Evolutionary conservation across 1,140 invertebrate genomes (phyloP).

Genomic region (Zaprionus lachaisei): DNA sequence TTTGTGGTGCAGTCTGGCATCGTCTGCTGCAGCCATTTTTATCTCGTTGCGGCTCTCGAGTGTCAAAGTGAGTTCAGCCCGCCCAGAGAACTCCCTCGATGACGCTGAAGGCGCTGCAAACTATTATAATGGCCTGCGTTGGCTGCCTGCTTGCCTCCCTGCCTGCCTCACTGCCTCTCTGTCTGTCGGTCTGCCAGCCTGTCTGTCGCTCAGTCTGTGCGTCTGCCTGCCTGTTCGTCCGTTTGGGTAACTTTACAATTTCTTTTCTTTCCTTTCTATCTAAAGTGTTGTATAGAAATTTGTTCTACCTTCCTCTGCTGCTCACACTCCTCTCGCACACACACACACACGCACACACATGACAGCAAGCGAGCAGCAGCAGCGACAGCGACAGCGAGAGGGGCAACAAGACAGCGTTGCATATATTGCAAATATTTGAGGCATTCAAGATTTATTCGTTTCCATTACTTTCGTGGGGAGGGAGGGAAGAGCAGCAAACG

Average conservation of each 20-base stretch:
- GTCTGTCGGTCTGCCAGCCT: neutral
- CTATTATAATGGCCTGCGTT: slow-evolving; percentile 46
- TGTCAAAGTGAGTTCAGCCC: slow-evolving; percentile 59
- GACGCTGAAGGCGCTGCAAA: slow-evolving; percentile 43
- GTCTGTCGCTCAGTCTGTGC: neutral
- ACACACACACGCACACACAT: slow-evolving; percentile 9
- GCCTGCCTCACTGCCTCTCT: neutral
- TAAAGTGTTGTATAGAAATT: slow-evolving; percentile 47
- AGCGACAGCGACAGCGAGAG: neutral
- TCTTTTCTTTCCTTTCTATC: slow-evolving; percentile 39
- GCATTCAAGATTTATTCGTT: slow-evolving; percentile 68
- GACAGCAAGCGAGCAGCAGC: neutral
- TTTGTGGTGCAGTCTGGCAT: slow-evolving; percentile 35
- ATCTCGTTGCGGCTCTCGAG: slow-evolving; percentile 65
- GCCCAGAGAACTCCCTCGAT: slow-evolving; percentile 13
- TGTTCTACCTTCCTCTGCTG: slow-evolving; percentile 25
- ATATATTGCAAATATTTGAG: slow-evolving; percentile 61
- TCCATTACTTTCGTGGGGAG: slow-evolving; percentile 36
- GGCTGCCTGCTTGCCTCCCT: slow-evolving; percentile 16
- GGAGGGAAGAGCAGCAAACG: neutral
- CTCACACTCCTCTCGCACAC: neutral
- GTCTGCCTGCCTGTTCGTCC: neutral
- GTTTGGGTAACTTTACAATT: slow-evolving; percentile 42
- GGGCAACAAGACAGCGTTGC: slow-evolving; percentile 16
- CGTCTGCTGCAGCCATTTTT: slow-evolving; percentile 52